Base-by-base conservation (phyloP, 2,888 invertebrate species). In the Drosophila leonis region DNA sequence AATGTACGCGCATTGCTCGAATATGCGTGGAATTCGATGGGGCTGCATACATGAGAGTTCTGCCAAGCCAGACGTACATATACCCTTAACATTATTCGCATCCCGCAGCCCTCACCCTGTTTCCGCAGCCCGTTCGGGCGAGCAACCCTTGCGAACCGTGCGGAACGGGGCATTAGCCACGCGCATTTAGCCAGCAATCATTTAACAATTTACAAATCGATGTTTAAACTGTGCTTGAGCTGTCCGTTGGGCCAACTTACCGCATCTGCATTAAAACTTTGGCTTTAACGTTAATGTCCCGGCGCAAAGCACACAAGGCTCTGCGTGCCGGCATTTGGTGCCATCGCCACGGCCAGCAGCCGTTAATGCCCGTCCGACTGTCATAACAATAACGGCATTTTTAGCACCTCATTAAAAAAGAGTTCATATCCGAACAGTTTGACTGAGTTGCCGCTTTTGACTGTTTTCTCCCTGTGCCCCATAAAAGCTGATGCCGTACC, bases 191-290 rank as follows among this genome's bases (percentile, higher is more conserved):
- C 80, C 83, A 77, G 85, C 85, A 90, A 92, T 92, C 91, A 82
- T 88, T 89, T 90, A 84, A 85, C 91, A 90, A 91, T 91, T 91
- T 88, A 86, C 91, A 91, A 92, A 92, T 92, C 91, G 91, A 90
- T 89, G 80, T 90, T 92, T 92, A 91, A 91, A 83, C 89, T 85
- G 78, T 80, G 75, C 80, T 88, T 82, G 75, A 88, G 37, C 51
- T 52, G 52, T 44, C 54, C 70, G 39, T 29, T 9, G 57, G 29
- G 56, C 75, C 63, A 55, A 63, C 37, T 63, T 59, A 62, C 70
- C 71, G 71, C 76, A 75, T 75, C 62, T 65, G 77, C 77, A 79
- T 79, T 75, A 79, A 80, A 84, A 88, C 49, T 81, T 86, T 81
- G 55, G 64, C 77, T 78, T 88, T 72, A 88, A 84, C 72, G 74